Evolutionary conservation across 2,888 invertebrate species (phyloP).

Genomic region (Nipponacmea schrenckii): DNA sequence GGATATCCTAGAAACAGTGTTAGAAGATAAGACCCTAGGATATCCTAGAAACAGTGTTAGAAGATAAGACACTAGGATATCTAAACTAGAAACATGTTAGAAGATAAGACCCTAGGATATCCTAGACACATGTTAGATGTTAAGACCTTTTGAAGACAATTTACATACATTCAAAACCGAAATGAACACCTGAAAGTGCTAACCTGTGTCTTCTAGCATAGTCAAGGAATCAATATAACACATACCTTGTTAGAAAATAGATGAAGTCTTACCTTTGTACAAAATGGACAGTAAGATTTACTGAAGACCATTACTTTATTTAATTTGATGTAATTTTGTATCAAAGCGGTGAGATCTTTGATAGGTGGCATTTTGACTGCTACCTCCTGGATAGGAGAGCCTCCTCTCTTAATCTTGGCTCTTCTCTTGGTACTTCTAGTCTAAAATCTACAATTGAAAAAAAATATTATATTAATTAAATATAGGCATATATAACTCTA

Average conservation of each 20-base stretch:
- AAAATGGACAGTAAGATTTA: conserved; percentile 71
- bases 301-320: conserved; percentile 71
- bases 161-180: neutral
- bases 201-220: neutral
- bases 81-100: too few relatives aligned
- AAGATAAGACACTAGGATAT: neutral
- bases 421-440: too few relatives aligned
- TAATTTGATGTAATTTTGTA: conserved; percentile 58
- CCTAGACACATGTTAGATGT: too few relatives aligned
- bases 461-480: too few relatives aligned
- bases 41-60: neutral
- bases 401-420: neutral
- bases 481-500: too few relatives aligned
- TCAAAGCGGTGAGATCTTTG: conserved; percentile 42
- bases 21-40: too few relatives aligned
- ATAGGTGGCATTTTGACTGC: conserved; percentile 52
- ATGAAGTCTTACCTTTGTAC: conserved; percentile 66
- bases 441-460: too few relatives aligned
- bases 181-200: neutral
- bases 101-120: too few relatives aligned
- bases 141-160: too few relatives aligned
- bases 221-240: neutral
- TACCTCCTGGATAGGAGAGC: neutral
- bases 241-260: neutral
- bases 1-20: too few relatives aligned